Percentiles rank a stretch among this genome's conserved stretches.
These are phyloP conservation scores for Yasuhikotakia modesta DNA, from an alignment of 2,797 vertebrate genomes.

Conservation along the genomic window DNA sequence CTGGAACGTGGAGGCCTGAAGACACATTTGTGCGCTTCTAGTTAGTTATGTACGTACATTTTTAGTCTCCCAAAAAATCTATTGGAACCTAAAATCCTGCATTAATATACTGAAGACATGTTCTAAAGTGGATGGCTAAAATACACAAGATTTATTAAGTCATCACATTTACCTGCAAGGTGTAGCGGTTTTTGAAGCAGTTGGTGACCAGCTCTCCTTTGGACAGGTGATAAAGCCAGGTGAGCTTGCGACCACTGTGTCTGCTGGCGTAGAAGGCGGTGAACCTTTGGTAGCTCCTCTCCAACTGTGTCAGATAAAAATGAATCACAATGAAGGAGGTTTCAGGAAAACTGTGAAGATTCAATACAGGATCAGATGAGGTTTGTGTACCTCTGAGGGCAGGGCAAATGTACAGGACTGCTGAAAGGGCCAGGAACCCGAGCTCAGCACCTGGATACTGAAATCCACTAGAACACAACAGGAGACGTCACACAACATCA, in stretches of 20 bases:
- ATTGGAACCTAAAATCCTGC: too few species aligned
- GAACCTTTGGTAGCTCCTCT: slow-evolving; percentile 89
- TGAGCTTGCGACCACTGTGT: slow-evolving; percentile 86
- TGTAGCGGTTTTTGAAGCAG: slow-evolving; percentile 91
- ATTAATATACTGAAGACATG: too few species aligned
- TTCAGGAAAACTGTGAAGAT: background rate
- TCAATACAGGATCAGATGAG: background rate
- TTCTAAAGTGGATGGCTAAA: too few species aligned
- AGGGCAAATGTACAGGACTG: slow-evolving; percentile 97
- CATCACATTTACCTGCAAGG: slow-evolving; percentile 78
- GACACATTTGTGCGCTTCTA: background rate
- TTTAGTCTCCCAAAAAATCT: too few species aligned
- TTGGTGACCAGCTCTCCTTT: slow-evolving; percentile 88
- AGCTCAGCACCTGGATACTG: slow-evolving; percentile 97
- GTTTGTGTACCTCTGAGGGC: slow-evolving; percentile 87
- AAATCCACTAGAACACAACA: slow-evolving; percentile 86
- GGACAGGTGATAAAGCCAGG: slow-evolving; percentile 88
- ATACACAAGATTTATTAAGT: too few species aligned
- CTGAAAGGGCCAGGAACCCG: slow-evolving; percentile 97
- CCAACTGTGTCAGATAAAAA: slow-evolving; percentile 72
- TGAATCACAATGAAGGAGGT: background rate
- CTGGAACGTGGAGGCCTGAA: slow-evolving; percentile 88
- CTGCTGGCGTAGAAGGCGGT: slow-evolving; percentile 90
- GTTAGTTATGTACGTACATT: background rate
- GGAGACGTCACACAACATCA: too few species aligned